Evolutionary conservation across 2,888 invertebrate species (phyloP).

Genomic region (Tetragonula carbonaria): DNA sequence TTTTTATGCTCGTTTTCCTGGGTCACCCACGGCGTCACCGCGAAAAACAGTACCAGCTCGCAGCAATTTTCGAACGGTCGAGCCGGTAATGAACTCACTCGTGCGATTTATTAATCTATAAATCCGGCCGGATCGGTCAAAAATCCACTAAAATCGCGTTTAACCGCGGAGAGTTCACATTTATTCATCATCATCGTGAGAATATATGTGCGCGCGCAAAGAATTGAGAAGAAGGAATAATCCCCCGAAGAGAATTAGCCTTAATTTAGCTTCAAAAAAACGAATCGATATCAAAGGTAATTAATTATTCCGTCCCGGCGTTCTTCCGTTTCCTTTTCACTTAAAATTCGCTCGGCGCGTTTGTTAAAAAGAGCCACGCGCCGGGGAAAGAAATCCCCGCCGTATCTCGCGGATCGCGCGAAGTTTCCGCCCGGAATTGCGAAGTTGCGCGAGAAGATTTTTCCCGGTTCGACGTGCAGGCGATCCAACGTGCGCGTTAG

Average conservation of each 20-base stretch:
- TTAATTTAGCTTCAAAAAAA: not conserved
- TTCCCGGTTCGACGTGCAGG: not conserved
- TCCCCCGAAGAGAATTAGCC: not conserved
- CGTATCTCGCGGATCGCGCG: not conserved
- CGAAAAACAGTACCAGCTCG: conserved; percentile 48
- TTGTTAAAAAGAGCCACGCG: not conserved
- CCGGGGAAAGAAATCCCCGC: not conserved
- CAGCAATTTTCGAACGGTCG: conserved; percentile 28
- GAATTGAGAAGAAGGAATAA: not conserved
- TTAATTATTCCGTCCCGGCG: conserved; percentile 1
- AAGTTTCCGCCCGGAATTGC: not conserved
- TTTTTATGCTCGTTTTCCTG: conserved; percentile 65
- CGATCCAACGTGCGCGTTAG: not conserved
- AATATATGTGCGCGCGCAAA: not conserved
- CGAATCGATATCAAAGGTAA: not conserved
- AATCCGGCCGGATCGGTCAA: conserved; percentile 41
- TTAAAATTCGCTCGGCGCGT: not conserved
- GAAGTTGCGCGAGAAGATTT: not conserved
- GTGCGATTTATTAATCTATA: conserved; percentile 65
- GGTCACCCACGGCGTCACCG: conserved; percentile 52
- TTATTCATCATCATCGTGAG: not conserved
- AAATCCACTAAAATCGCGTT: not conserved
- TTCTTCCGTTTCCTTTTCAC: not conserved
- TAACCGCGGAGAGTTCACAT: conserved; percentile 1
- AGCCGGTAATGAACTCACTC: conserved; percentile 57